Conservation (phyloP, 92 coral and sea anemone genomes). For the Desmophyllum pertusum region DNA sequence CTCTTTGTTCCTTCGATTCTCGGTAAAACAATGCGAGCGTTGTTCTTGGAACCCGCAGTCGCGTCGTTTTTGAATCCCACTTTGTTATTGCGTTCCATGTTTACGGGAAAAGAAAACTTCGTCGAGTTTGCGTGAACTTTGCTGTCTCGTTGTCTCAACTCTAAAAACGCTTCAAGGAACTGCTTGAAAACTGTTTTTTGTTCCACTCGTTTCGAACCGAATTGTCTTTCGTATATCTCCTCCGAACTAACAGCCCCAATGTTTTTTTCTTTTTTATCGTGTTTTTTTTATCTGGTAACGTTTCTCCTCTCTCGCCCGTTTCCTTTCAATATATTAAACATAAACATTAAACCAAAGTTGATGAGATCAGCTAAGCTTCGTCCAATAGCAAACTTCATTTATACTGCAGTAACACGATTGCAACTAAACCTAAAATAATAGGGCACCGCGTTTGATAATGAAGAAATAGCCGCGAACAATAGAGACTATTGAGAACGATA, state of each 20-base stretch:
- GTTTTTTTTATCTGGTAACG: neutral
- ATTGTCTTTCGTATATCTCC: neutral
- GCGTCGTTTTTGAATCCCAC: neutral
- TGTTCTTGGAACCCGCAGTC: neutral
- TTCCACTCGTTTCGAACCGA: neutral
- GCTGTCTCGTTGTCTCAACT: neutral
- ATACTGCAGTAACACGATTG: neutral
- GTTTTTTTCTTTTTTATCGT: neutral
- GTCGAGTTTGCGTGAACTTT: neutral
- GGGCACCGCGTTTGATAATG: neutral
- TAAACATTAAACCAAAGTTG: neutral
- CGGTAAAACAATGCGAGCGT: constrained; percentile 16
- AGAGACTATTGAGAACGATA: neutral
- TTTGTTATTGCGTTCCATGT: constrained; percentile 18
- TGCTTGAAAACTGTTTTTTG: neutral
- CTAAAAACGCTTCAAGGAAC: neutral
- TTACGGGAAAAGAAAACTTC: neutral
- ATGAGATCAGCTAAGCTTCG: neutral
- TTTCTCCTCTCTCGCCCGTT: neutral
- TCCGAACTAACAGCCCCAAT: neutral
- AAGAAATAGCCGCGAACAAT: neutral
- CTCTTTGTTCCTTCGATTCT: constrained; percentile 22
- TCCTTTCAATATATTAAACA: neutral
- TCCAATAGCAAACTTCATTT: constrained; percentile 13
- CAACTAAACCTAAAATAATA: neutral